These are phyloP conservation scores for Drosophila willistoni DNA, from an alignment of 1,140 invertebrate species.

Conservation along the genomic window DNA sequence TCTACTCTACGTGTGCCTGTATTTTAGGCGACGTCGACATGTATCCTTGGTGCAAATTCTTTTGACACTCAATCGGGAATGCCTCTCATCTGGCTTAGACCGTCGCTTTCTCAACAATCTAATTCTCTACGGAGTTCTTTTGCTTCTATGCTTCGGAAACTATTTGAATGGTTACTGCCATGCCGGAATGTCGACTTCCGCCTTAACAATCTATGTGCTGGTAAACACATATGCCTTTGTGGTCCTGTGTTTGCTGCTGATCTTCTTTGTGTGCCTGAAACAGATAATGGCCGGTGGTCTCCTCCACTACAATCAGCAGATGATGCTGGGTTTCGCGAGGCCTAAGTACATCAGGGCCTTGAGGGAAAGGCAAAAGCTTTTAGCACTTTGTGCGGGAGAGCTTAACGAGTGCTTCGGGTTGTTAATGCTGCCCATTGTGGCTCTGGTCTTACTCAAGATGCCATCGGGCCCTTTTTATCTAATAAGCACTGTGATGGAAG, in stretches of 20 bases:
- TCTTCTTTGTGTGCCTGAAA: constrained; percentile 68
- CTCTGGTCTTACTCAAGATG: constrained; percentile 46
- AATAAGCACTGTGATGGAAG: constrained; percentile 59
- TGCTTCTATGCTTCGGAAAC: constrained; percentile 28
- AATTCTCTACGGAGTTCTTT: constrained; percentile 31
- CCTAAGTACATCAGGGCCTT: constrained; percentile 16
- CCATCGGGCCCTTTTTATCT: constrained; percentile 56
- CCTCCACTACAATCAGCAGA: constrained; percentile 31
- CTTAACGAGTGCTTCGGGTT: constrained; percentile 54
- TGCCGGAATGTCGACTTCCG: neutral
- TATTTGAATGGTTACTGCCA: constrained; percentile 34
- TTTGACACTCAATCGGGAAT: constrained; percentile 32
- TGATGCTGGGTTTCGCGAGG: constrained; percentile 9
- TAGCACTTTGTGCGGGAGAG: constrained; percentile 34
- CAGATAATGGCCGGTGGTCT: constrained; percentile 49
- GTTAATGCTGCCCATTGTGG: constrained; percentile 58
- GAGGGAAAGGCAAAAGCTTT: constrained; percentile 28
- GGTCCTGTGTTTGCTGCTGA: constrained; percentile 47
- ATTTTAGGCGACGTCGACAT: constrained; percentile 46
- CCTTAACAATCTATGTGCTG: constrained; percentile 22
- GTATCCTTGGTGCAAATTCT: constrained; percentile 37
- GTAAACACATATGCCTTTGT: constrained; percentile 51
- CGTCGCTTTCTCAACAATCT: constrained; percentile 40
- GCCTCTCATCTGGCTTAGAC: constrained; percentile 2
- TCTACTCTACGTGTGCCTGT: constrained; percentile 46